These are phyloP conservation scores for Metopia argyrocephala DNA, from an alignment of 2,888 invertebrate genomes.

Conservation along the genomic window DNA sequence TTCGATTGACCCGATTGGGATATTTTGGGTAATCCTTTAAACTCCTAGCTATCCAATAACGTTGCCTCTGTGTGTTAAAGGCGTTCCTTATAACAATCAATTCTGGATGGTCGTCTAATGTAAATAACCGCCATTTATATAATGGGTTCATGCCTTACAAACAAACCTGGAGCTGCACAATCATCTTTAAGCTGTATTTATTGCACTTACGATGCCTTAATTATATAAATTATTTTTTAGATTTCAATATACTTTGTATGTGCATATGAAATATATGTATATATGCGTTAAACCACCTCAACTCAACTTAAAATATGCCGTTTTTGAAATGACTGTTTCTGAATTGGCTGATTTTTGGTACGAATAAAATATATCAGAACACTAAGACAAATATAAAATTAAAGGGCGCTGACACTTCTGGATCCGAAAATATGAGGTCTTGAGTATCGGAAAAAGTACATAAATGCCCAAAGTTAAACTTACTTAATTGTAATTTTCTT, in stretches of 20 bases:
- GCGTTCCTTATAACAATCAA: constrained; percentile 90
- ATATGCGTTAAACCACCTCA: no score
- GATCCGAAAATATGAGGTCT: no score
- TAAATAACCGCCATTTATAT: constrained; percentile 83
- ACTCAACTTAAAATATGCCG: no score
- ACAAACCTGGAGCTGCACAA: constrained; percentile 46
- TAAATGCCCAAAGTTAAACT: no score
- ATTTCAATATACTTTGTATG: not conserved
- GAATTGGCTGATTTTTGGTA: no score
- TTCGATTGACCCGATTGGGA: constrained; percentile 80
- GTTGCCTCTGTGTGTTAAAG: constrained; percentile 87
- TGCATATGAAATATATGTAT: no score
- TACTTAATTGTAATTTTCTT: no score
- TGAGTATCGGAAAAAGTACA: no score
- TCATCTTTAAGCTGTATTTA: constrained; percentile 51
- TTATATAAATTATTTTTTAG: constrained; percentile 33
- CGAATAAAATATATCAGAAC: no score
- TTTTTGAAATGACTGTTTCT: no score
- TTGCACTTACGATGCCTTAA: constrained; percentile 46
- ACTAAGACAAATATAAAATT: no score
- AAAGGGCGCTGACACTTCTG: no score
- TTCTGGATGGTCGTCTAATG: constrained; percentile 83
- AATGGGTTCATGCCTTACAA: constrained; percentile 72
- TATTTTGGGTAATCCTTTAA: constrained; percentile 86
- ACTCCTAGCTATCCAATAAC: constrained; percentile 90